Base-by-base conservation (phyloP, 2,888 invertebrate genomes). In the Tenodera sinensis region DNA sequence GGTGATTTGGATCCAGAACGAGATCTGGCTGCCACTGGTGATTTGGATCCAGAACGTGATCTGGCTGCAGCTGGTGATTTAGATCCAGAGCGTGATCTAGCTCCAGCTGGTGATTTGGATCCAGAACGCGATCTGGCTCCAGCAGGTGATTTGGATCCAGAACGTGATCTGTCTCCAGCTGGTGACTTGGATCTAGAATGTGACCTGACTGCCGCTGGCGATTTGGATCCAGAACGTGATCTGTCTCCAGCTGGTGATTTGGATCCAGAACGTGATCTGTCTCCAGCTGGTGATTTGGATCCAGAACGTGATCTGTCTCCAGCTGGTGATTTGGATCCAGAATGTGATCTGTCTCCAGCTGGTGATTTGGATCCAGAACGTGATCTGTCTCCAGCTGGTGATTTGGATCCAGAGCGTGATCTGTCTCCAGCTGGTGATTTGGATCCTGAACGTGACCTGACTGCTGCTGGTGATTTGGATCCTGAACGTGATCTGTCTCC, bases 181-280 rank as follows among this genome's bases (percentile, higher is more conserved):
- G 42, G 42, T 4, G 92, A 82, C 83, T 85, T 27, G 0, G 90
- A 90, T 12, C 85, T 54, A 14, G 89, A 93, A 30, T 91, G 88
- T 71, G 91, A 92, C 71, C 92, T 92, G 12, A 93, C 93, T 1
- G 92, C 91, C 8, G 92, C 92, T 84, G 90, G 88, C 25, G 88
- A 84, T 28, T 71, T 30, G 1, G 90, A 90, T 25, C 86, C 85
- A 28, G 92, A 93, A 47, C 91, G 91, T 20, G 91, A 90, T 30
- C 91, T 88, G 28, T 90, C 88, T 87, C 89, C 1, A 27, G 88
- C 30, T 85, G 87, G 6, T 82, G 91, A 91, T n/a, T 90, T 92
- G 3, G 93, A 93, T 87, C 92, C 92, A 81, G 92, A 92, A 54
- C 92, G 92, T 20, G 93, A 93, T 2, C 92, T 91, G 9, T 92